phyloP scores from a whole-genome alignment of 1,140 invertebrate genomes.

The Eupeodes corollae region DNA sequence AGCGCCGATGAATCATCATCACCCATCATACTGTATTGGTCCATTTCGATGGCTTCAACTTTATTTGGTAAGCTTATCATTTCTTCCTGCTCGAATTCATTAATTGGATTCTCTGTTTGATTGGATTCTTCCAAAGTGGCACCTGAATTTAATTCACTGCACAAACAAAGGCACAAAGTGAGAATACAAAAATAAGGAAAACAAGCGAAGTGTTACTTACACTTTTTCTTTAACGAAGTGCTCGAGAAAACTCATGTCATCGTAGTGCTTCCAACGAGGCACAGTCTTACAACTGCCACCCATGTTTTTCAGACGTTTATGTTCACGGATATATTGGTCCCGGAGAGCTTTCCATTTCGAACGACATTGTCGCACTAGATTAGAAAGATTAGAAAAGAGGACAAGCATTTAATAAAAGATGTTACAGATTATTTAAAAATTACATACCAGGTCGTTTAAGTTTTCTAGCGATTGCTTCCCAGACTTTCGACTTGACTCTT shows the following conservation, averaged over 20 bases:
- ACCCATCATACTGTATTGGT: no score
- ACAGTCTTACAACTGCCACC: slow-evolving; percentile 15
- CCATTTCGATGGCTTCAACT: no score
- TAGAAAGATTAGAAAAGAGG: not conserved
- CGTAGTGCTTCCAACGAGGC: slow-evolving; percentile 34
- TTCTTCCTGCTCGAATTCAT: not conserved
- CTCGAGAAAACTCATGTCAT: slow-evolving; percentile 27
- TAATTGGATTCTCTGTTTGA: not conserved
- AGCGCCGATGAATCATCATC: no score
- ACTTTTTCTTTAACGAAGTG: slow-evolving; percentile 30
- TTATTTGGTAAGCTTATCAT: not conserved
- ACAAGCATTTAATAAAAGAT: not conserved
- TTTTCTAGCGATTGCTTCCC: slow-evolving; percentile 32
- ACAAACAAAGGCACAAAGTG: not conserved
- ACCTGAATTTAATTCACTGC: not conserved
- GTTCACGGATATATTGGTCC: slow-evolving; percentile 34
- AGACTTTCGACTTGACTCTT: slow-evolving; percentile 26
- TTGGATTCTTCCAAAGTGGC: no score
- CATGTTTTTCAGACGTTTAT: slow-evolving; percentile 26
- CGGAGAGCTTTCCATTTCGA: slow-evolving; percentile 32
- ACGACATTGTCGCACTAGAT: slow-evolving; percentile 26
- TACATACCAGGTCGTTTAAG: slow-evolving; percentile 26
- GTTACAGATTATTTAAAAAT: not conserved
- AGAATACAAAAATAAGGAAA: not conserved
- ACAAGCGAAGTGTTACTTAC: not conserved